Conservation (phyloP, 2,113 vertebrate species). For the Cygnus atratus region DNA sequence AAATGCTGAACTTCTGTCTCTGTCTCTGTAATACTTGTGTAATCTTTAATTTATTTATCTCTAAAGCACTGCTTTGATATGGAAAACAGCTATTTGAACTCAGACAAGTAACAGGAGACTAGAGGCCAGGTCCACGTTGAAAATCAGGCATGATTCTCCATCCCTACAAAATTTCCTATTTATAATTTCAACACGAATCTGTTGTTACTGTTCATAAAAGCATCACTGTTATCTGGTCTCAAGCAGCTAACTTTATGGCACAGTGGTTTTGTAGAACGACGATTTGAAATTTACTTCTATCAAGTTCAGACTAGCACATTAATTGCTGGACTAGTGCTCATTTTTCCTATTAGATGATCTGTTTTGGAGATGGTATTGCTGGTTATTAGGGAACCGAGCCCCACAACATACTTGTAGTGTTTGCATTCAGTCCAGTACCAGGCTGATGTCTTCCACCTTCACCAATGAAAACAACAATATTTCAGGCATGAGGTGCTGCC, state of each 20-base stretch:
- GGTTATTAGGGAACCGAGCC: not conserved
- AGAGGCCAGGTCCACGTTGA: not conserved
- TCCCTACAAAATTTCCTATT: not conserved
- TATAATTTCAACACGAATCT: not conserved
- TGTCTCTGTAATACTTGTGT: not conserved
- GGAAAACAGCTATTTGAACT: not conserved
- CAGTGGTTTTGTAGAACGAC: not conserved
- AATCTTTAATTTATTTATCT: conserved; percentile 7
- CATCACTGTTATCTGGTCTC: not conserved
- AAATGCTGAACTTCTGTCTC: not conserved
- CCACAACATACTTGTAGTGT: not conserved
- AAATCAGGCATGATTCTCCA: not conserved
- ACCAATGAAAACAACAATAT: conserved; percentile 17
- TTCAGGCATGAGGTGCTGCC: not conserved
- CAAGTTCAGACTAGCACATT: not conserved
- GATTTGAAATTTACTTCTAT: not conserved
- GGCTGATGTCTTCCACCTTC: not conserved
- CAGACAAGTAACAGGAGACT: not conserved
- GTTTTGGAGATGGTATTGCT: not conserved
- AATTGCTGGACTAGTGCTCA: not conserved
- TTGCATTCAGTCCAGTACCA: not conserved
- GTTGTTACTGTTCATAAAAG: not conserved
- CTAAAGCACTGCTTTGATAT: not conserved
- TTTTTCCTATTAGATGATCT: not conserved
- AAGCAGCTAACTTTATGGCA: not conserved